Evolutionary conservation across 2,888 invertebrate species (phyloP), one percentile per base, ranked within the genome.

Genomic region (Drosophila mimica): DNA sequence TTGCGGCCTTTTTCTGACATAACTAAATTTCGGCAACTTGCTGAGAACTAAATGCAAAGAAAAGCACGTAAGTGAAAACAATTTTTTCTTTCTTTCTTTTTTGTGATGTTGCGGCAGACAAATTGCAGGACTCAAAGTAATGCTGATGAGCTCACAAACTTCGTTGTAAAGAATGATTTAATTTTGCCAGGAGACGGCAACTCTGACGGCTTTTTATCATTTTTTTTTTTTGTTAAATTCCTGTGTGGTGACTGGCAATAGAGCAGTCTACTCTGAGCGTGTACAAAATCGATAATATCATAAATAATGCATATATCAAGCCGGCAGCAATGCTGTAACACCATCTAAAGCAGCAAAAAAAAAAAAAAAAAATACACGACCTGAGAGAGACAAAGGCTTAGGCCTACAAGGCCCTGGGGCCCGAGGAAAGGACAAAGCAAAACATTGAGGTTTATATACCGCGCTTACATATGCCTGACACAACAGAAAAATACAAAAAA

Each of bases 241-340:
- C 76, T 67, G 49, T 40, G 59, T 49, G 51, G 25, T 46, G 46
- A 59, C 56, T 43, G 65, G 34, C 65, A 62, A 60, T 56, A 60
- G 53, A 59, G 53, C 34, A 13, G 59, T 48, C 48, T 66, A 34
- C 51, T 63, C 69, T 76, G 65, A 70, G 70, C 78, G 70, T 79
- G 77, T 62, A 81, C 57, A 89, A 88, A 88, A 88, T 88, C 88
- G 71, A 88, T 88, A 89, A 85, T 78, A 81, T 77, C 90, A 89
- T 91, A 88, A 81, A 88, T 88, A 91, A 88, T 91, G 85, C 88
- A 84, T 78, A 70, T 73, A 70, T 68, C 62, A 58, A 65, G 68
- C 66, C 65, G 61, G 53, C 64, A 57, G 46, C 58, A 60, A 63
- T 46, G 71, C 53, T 65, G 38, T 51, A 51, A 53, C 57, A 57